phyloP scores from a whole-genome alignment of 2,113 vertebrate genomes.

The Plecturocebus donacophilus region DNA sequence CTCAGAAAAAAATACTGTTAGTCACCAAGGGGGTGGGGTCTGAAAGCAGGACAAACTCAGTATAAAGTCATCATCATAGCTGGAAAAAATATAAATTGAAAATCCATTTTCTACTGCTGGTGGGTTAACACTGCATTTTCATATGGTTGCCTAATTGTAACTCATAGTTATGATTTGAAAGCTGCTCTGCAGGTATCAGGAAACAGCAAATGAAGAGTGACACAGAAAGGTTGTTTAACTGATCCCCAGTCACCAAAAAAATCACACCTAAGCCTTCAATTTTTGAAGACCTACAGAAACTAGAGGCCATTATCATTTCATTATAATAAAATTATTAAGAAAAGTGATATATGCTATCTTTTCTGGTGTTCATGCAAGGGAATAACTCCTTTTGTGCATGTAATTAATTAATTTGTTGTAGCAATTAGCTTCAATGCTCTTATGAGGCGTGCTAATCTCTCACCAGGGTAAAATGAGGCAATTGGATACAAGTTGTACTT shows the following conservation, averaged over 20 bases:
- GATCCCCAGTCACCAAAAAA: conserved; percentile 46
- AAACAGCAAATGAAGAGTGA: conserved; percentile 49
- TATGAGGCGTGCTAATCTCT: conserved; percentile 47
- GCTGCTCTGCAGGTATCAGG: not conserved
- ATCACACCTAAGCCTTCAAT: conserved; percentile 36
- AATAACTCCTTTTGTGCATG: conserved; percentile 49
- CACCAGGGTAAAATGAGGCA: conserved; percentile 54
- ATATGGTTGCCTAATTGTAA: conserved; percentile 42
- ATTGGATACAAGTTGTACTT: conserved; percentile 33
- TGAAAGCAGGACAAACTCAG: not conserved
- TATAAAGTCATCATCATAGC: not conserved
- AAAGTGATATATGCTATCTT: conserved; percentile 60
- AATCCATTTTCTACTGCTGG: conserved; percentile 9
- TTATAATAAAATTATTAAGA: conserved; percentile 66
- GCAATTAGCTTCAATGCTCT: conserved; percentile 67
- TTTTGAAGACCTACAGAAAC: conserved; percentile 34
- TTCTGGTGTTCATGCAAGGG: conserved; percentile 60
- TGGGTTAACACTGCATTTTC: not conserved
- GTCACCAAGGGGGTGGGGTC: not conserved
- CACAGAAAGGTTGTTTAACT: not conserved
- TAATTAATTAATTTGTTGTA: conserved; percentile 72
- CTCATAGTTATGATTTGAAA: not conserved
- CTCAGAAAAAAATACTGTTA: not conserved
- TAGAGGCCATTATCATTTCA: conserved; percentile 29
- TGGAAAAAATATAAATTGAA: conserved; percentile 28